Percentiles rank a stretch among this genome's conserved stretches.
Evolutionary conservation across 2,888 invertebrate species (phyloP).

Genomic region (Altica lythri): DNA sequence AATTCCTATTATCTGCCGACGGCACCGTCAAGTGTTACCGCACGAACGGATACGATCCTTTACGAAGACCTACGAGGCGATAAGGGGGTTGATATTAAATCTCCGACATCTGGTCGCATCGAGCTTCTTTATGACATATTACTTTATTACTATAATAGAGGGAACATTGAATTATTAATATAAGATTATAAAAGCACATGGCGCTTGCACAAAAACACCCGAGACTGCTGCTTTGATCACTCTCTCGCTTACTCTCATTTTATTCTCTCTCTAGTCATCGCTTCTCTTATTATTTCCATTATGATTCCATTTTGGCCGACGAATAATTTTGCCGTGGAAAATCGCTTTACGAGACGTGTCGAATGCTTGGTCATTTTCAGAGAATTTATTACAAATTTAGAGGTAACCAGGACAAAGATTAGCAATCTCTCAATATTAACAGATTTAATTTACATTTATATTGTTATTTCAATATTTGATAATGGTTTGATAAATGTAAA

Average conservation of each 20-base stretch:
- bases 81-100: constrained; percentile 54
- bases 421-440: too few relatives aligned
- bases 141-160: constrained; percentile 60
- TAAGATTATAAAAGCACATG: constrained; percentile 56
- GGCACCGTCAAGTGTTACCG: constrained; percentile 40
- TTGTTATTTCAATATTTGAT: too few relatives aligned
- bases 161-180: constrained; percentile 60
- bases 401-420: constrained; percentile 1
- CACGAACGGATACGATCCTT: constrained; percentile 30
- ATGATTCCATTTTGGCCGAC: constrained; percentile 43
- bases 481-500: too few relatives aligned
- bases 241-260: neutral
- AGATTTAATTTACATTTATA: too few relatives aligned
- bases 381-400: constrained; percentile 16
- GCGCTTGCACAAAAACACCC: constrained; percentile 42
- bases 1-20: constrained; percentile 43
- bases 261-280: constrained; percentile 5
- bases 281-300: constrained; percentile 36
- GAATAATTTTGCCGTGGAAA: constrained; percentile 27
- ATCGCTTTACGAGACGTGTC: constrained; percentile 32
- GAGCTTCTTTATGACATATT: constrained; percentile 58
- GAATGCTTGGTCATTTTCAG: constrained; percentile 24
- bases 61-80: constrained; percentile 35
- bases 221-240: constrained; percentile 24
- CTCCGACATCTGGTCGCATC: constrained; percentile 56